Conservation (phyloP, 2,888 invertebrate species). For the Neoaliturus tenellus region DNA sequence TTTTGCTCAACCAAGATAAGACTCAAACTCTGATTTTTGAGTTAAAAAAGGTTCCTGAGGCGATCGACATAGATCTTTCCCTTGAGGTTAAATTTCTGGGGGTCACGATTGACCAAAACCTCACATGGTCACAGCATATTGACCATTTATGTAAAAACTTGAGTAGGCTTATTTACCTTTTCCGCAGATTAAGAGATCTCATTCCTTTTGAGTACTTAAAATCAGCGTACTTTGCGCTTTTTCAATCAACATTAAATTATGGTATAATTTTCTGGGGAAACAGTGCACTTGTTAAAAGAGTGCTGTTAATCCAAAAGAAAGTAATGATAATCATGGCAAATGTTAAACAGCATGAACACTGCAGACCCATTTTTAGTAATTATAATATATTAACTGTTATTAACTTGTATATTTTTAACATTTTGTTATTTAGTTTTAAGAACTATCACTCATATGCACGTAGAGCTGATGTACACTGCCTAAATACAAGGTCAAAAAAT, state of each 20-base stretch:
- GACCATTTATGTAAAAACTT: not conserved
- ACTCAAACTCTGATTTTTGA: not conserved
- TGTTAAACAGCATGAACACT: too few relatives aligned
- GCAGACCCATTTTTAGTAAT: too few relatives aligned
- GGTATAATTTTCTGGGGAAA: not conserved
- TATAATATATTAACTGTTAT: too few relatives aligned
- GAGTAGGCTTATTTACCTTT: not conserved
- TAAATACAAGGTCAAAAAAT: too few relatives aligned
- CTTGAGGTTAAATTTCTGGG: not conserved
- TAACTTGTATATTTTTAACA: too few relatives aligned
- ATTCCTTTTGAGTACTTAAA: not conserved
- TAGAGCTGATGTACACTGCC: too few relatives aligned
- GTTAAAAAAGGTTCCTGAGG: not conserved
- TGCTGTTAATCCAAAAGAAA: too few relatives aligned
- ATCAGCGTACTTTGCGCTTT: not conserved
- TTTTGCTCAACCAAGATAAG: not conserved
- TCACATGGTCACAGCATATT: not conserved
- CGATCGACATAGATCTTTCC: not conserved
- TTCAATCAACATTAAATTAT: not conserved
- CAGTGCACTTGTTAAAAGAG: too few relatives aligned
- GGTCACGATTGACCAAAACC: not conserved
- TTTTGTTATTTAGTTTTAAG: too few relatives aligned
- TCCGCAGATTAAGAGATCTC: not conserved
- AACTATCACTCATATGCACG: too few relatives aligned
- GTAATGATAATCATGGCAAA: too few relatives aligned